Base-by-base conservation (phyloP, 2,113 vertebrate species). In the Chroicocephalus ridibundus region DNA sequence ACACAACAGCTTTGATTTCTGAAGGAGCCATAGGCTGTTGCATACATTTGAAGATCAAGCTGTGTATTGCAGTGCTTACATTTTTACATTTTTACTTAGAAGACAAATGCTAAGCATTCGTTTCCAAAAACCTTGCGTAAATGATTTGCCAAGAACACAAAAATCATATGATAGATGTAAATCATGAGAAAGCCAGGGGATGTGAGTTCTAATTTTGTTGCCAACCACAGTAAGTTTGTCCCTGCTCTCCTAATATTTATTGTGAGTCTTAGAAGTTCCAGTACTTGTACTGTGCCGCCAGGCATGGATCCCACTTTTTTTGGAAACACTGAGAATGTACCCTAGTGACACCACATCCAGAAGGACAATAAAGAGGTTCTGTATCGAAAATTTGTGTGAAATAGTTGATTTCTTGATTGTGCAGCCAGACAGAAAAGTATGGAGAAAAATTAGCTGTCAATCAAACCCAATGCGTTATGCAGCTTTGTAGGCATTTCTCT, bases 31-130 rank as follows among this genome's bases (percentile, higher is more conserved):
- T n/a, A 80, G 75, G 75, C 44, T 85, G 26, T 26, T 77, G 78
- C 77, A 62, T 47, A 31, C 7, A 34, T 81, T 92, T 95, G 82
- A 70, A 83, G 71, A 74, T 80, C 58, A 68, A 66, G 27, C 21
- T 10, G 58, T 90, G 93, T 93, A 88, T 74, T 85, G 78, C 24
- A 76, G 22, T 78, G 65, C 62, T 94, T 89, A 76, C 27, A 26
- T 93, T 93, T 91, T 93, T 89, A 76, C 27, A 26, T 93, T 93
- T 91, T 91, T 62, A 61, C 54, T 87, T 86, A 71, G 36, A 54
- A 82, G 40, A 54, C 13, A 38, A 85, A 74, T 27, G n/a, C 20
- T 77, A 79, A 83, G 31, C 17, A 75, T 32, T 93, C 8, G 44
- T 68, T 94, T 93, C 54, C 34, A 74, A 70, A 95, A 89, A 20